Conservation (phyloP, 2,797 vertebrate genomes). For the Ptychobarbus kaznakovi region DNA sequence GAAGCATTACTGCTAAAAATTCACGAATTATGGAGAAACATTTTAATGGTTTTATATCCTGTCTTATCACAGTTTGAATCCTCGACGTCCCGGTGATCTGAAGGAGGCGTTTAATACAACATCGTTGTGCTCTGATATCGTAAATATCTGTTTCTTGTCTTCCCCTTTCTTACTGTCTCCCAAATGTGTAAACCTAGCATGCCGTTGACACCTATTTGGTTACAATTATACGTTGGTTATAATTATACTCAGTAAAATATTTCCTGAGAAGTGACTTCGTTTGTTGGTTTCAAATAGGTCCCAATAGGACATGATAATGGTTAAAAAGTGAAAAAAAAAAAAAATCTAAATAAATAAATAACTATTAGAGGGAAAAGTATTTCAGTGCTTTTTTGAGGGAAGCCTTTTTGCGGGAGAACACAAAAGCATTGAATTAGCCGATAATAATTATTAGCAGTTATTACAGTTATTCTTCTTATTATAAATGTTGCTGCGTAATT, state of each 20-base stretch:
- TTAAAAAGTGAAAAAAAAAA: not conserved
- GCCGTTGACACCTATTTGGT: too few relatives aligned
- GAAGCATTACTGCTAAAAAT: not conserved
- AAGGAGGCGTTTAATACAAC: conserved; percentile 77
- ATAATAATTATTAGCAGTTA: too few relatives aligned
- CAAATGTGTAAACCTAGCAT: not conserved
- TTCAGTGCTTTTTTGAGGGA: too few relatives aligned
- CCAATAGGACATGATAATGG: not conserved
- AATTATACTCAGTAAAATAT: not conserved
- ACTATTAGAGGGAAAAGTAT: too few relatives aligned
- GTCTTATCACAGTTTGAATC: conserved; percentile 71
- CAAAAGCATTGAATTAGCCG: too few relatives aligned
- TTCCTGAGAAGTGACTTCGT: too few relatives aligned
- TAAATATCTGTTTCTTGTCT: conserved; percentile 60
- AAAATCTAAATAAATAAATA: too few relatives aligned
- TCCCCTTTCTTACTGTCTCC: not conserved
- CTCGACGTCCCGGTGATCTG: conserved; percentile 72
- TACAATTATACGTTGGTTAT: too few relatives aligned
- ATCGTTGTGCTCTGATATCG: conserved; percentile 65
- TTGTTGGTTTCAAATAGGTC: not conserved
- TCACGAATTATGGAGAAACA: not conserved
- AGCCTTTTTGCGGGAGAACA: too few relatives aligned
- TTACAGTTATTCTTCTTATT: too few relatives aligned
- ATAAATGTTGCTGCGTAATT: too few relatives aligned
- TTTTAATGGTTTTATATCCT: not conserved